phyloP scores from a whole-genome alignment of 1,140 invertebrate species.

The Leptopilina boulardi region DNA sequence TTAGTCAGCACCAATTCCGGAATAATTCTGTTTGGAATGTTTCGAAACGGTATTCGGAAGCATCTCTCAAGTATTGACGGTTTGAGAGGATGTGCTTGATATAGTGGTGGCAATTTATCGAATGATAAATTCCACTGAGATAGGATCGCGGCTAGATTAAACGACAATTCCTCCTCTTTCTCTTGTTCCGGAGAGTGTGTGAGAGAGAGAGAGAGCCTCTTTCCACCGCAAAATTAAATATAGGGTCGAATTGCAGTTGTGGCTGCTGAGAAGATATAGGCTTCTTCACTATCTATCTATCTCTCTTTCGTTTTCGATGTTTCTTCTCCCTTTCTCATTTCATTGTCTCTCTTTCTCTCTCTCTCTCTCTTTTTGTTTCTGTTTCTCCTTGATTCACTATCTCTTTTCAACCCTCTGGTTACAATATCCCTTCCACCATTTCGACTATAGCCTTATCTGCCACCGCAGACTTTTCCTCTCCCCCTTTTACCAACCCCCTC shows the following conservation, averaged over 20 bases:
- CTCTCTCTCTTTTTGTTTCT: slow-evolving; percentile 26
- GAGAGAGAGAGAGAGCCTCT: no score
- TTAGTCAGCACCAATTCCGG: slow-evolving; percentile 57
- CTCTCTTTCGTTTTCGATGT: slow-evolving; percentile 11
- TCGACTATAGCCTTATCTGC: slow-evolving; percentile 65
- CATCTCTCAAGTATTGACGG: slow-evolving; percentile 57
- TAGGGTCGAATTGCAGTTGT: slow-evolving; percentile 72
- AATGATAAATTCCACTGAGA: slow-evolving; percentile 76
- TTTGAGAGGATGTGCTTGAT: slow-evolving; percentile 64
- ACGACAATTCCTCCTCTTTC: slow-evolving; percentile 67
- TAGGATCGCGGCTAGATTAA: slow-evolving; percentile 76
- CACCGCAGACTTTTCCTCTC: slow-evolving; percentile 66
- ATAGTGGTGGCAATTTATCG: slow-evolving; percentile 74
- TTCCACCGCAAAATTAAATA: slow-evolving; percentile 72
- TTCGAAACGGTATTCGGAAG: slow-evolving; percentile 54
- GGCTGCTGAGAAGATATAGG: slow-evolving; percentile 50
- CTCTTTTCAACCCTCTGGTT: slow-evolving; percentile 28
- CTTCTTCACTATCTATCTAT: slow-evolving; percentile 46
- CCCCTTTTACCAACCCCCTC: slow-evolving; percentile 57
- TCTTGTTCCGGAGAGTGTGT: slow-evolving; percentile 52
- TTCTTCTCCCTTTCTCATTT: slow-evolving; percentile 14
- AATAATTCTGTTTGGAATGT: slow-evolving; percentile 49
- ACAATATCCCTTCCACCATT: slow-evolving; percentile 40
- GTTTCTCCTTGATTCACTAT: slow-evolving; percentile 23
- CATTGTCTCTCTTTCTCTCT: slow-evolving; percentile 39